Conservation (phyloP, 2,888 invertebrate species). For the Agrochola macilenta region DNA sequence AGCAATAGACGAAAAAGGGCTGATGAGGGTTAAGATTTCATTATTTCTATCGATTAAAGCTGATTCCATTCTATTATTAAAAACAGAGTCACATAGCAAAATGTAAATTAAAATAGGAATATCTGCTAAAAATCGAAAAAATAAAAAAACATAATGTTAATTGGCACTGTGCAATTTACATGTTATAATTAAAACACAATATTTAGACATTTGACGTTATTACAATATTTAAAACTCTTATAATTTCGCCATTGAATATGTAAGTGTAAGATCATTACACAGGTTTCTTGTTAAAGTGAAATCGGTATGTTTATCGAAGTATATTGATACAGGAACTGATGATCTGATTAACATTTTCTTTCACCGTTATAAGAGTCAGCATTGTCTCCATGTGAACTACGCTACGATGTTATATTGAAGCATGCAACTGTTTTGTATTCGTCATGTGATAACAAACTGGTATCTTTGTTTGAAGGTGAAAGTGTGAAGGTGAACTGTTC, state of each 20-base stretch:
- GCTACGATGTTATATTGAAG: slow-evolving; percentile 7
- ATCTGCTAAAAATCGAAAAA: not conserved
- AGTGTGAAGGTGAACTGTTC: too few species aligned
- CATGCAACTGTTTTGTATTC: slow-evolving; percentile 21
- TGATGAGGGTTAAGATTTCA: too few species aligned
- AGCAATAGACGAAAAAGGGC: not conserved
- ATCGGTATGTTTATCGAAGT: slow-evolving; percentile 39
- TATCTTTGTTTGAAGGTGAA: not conserved
- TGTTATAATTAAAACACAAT: slow-evolving; percentile 7
- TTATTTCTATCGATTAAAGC: too few species aligned
- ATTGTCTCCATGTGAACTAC: slow-evolving; percentile 44
- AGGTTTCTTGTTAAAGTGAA: slow-evolving; percentile 27
- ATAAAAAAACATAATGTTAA: not conserved
- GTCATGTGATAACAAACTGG: slow-evolving; percentile 28
- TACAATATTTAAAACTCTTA: not conserved
- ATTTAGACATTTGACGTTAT: not conserved
- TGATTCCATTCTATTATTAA: too few species aligned
- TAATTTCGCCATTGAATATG: slow-evolving; percentile 3
- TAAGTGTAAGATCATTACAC: not conserved
- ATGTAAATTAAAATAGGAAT: too few species aligned
- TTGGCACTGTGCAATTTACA: not conserved
- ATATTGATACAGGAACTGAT: slow-evolving; percentile 48
- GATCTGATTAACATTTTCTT: slow-evolving; percentile 39
- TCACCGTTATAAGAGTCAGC: slow-evolving; percentile 27
- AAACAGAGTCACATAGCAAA: too few species aligned